Conservation (phyloP, 2,113 vertebrate species). For the Oxyura jamaicensis region DNA sequence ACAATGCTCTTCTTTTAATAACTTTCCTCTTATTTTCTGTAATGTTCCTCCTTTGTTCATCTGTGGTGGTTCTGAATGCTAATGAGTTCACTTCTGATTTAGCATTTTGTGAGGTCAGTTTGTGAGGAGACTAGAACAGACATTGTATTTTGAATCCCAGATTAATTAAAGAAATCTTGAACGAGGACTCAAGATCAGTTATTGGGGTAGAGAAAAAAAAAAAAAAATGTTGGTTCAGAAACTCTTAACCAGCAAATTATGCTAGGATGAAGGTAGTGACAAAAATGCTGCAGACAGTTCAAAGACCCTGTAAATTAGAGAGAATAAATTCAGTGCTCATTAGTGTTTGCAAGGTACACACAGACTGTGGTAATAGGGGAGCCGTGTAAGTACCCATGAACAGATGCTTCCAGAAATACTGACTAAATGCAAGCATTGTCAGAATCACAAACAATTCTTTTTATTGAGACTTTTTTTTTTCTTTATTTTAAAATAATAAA, state of each 20-base stretch:
- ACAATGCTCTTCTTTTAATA: conserved; percentile 46
- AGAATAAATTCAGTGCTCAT: neutral
- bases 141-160: neutral
- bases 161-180: conserved; percentile 38
- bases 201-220: neutral
- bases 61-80: conserved; percentile 29
- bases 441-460: neutral
- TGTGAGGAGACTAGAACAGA: neutral
- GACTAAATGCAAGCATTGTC: neutral
- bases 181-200: neutral
- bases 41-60: conserved; percentile 25
- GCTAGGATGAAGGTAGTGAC: neutral
- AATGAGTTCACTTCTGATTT: conserved; percentile 55
- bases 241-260: neutral
- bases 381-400: accelerated
- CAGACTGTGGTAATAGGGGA: neutral
- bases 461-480: neutral
- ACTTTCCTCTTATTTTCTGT: conserved; percentile 35
- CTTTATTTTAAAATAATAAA: neutral
- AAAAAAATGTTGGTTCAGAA: neutral
- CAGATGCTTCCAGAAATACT: neutral
- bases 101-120: conserved; percentile 47
- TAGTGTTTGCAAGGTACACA: neutral
- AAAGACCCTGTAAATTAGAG: neutral
- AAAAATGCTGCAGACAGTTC: neutral